Base-by-base conservation (phyloP, 2,113 vertebrate genomes). In the Meleagris gallopavo region DNA sequence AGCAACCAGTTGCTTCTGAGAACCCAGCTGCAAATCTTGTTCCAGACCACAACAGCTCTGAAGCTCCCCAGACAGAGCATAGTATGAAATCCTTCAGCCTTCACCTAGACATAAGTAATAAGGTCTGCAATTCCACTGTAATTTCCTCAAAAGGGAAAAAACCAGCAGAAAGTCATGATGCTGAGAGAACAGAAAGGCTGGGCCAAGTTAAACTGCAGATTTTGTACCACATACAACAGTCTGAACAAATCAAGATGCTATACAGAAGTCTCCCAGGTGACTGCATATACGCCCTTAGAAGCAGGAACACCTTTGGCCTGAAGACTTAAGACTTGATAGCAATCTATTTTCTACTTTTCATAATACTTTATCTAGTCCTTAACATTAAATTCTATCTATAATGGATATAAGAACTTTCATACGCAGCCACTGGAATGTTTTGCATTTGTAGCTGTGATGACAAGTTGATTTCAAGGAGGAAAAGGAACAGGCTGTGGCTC, bases 401-500 rank as follows among this genome's bases (percentile, higher is more conserved):
- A 93, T 6, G 43, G 64, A 83, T 74, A n/a, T 46, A 70, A 64
- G 11, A 52, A 41, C 62, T 46, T 69, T 86, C 77, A 38, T 77
- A 67, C 60, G 88, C 60, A 50, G 72, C 34, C 46, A 67, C 20
- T 67, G 64, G 80, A 66, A 60, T 55, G 73, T 46, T 89, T 86
- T 88, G 71, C 60, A 74, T 86, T 77, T 83, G 32, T 72, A 86
- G 72, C 55, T 64, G 77, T 5, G 3, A 45, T 69, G 85, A 60
- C 25, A 93, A 86, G 92, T 86, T 89, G 87, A 91, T 22, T 91
- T 64, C 71, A 79, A 83, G 75, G 79, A 76, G 58, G 54, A 88
- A 94, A 90, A 91, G 70, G 79, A 90, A 81, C 75, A 83, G 82
- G 94, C 87, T 81, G 55, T 61, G 55, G 75, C 41, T 83, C 78